These are phyloP conservation scores for Dermatophagoides farinae DNA, from an alignment of 1,140 invertebrate genomes.

Conservation along the genomic window DNA sequence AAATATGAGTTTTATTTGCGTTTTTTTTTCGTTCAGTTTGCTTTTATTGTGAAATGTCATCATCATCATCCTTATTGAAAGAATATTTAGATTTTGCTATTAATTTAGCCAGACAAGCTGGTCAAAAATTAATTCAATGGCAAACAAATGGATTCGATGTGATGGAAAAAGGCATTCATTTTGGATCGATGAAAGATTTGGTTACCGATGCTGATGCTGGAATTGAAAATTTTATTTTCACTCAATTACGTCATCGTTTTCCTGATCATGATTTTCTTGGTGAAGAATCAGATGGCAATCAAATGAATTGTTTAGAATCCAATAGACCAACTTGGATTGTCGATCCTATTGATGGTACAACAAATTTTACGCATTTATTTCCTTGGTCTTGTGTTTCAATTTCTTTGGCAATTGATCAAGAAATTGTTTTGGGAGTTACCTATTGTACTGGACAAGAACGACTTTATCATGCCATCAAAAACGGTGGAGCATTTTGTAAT, in stretches of 20 bases:
- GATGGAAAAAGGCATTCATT: conserved; percentile 66
- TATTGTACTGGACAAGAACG: conserved; percentile 74
- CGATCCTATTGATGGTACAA: conserved; percentile 58
- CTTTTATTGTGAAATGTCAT: too few relatives aligned
- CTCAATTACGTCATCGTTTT: conserved; percentile 48
- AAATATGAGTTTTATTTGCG: too few relatives aligned
- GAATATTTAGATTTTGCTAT: conserved; percentile 33
- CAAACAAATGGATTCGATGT: conserved; percentile 39
- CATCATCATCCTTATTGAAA: too few relatives aligned
- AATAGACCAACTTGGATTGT: conserved; percentile 93
- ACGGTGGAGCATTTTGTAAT: conserved; percentile 71
- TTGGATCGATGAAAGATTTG: conserved; percentile 48
- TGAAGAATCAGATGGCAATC: conserved; percentile 53
- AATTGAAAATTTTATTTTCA: conserved; percentile 67
- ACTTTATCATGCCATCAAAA: conserved; percentile 62
- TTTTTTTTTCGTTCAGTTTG: too few relatives aligned
- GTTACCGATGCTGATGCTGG: conserved; percentile 87
- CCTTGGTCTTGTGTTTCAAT: conserved; percentile 20
- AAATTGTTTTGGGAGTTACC: conserved; percentile 51
- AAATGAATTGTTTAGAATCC: conserved; percentile 35
- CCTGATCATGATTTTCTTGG: conserved; percentile 86
- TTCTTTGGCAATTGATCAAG: conserved; percentile 47
- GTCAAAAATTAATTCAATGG: conserved; percentile 40
- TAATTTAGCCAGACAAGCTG: conserved; percentile 33
- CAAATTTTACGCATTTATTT: conserved; percentile 22